Base-by-base conservation (phyloP, 53 echinoderm and acorn worm species). In the Holothuria leucospilota region DNA sequence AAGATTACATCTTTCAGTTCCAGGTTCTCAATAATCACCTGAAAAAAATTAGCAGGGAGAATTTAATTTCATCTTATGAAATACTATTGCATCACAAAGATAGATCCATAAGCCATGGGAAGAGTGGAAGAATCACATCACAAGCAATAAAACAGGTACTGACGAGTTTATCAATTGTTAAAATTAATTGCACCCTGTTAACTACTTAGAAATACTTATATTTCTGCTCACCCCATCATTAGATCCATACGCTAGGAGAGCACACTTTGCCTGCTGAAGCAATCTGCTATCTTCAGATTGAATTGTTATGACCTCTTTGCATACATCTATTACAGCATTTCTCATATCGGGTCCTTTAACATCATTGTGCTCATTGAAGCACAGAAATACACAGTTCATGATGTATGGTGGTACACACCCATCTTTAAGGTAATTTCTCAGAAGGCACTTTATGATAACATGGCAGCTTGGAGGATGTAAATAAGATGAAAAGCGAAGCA, bases 381-480 rank as follows among this genome's bases (percentile, higher is more conserved):
- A 72, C n/a, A 72, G 72, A 40, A n/a, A 72, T 5, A 72, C 49
- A 49, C 41, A 40, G 41, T 72, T 40, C 40, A 72, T 14, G 4
- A 72, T 40, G 20, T 39, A 42, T 15, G 40, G 23, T n/a, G 72
- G 72, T 21, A 72, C 16, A 24, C 12, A n/a, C 20, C 72, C 39
- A 0, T 72, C 72, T 72, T 16, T n/a, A 40, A 10, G 40, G 30
- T 28, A 16, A 29, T 20, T 18, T 40, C 41, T 72, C n/a, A 72
- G 40, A 9, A 72, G 72, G 20, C 13, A 20, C 2, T 24, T 15
- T 2, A n/a, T 40, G 20, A 72, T 72, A 7, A 14, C n/a, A 41
- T 38, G 41, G 49, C 40, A 72, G 72, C 72, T 72, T 20, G 72
- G 72, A 39, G 72, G 72, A 24, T 18, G 49, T 8, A 72, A 8